Evolutionary conservation across 2,888 invertebrate genomes (phyloP).

Genomic region (Eupithecia pulchellata): DNA sequence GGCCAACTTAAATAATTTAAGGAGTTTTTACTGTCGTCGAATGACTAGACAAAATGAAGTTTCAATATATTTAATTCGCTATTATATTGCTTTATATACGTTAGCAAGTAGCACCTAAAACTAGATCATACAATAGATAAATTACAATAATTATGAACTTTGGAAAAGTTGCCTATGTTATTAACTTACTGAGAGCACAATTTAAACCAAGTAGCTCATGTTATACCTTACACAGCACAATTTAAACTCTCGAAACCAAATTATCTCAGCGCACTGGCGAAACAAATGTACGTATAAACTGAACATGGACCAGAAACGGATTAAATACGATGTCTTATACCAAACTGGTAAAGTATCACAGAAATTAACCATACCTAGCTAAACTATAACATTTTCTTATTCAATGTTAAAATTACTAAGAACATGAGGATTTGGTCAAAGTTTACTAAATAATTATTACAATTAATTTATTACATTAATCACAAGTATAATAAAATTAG

Average conservation of each 20-base stretch:
- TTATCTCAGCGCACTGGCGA: slow-evolving; percentile 13
- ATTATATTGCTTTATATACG: slow-evolving; percentile 35
- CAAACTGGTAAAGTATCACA: slow-evolving; percentile 84
- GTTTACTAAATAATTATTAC: slow-evolving; percentile 45
- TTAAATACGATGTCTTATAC: slow-evolving; percentile 78
- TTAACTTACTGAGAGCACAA: no score
- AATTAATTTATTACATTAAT: slow-evolving; percentile 7
- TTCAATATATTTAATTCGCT: slow-evolving; percentile 39
- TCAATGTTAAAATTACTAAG: slow-evolving; percentile 62
- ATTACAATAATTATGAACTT: slow-evolving; percentile 8
- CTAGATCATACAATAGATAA: slow-evolving; percentile 47
- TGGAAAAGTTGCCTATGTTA: slow-evolving; percentile 6
- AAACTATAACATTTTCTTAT: slow-evolving; percentile 76
- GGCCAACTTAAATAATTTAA: slow-evolving; percentile 40
- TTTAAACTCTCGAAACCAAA: slow-evolving; percentile 15
- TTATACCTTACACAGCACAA: slow-evolving; percentile 14
- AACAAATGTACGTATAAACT: slow-evolving; percentile 19
- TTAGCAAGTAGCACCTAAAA: slow-evolving; percentile 49
- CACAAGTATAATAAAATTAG: slow-evolving; percentile 39
- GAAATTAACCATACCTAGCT: slow-evolving; percentile 84
- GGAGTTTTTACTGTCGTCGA: slow-evolving; percentile 39
- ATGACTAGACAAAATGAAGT: slow-evolving; percentile 46
- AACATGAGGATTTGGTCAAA: slow-evolving; percentile 73
- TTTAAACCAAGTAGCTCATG: no score
- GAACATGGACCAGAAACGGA: slow-evolving; percentile 28